Conservation (phyloP, 2,888 invertebrate species). For the Conomelus anceps region DNA sequence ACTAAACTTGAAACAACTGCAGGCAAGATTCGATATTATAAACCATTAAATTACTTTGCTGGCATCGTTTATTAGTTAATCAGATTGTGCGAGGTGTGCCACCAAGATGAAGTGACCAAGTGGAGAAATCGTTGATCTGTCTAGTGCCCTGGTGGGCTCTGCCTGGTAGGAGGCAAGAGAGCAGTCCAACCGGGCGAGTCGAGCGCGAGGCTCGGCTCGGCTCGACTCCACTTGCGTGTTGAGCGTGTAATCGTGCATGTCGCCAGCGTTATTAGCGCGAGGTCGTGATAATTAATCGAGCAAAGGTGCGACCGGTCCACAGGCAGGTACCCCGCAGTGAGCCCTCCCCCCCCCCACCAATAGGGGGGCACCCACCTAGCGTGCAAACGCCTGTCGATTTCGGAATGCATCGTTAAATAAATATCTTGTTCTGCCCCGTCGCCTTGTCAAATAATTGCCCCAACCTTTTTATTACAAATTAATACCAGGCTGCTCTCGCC, state of each 20-base stretch:
- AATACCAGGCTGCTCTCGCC: background rate
- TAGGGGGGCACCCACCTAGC: background rate
- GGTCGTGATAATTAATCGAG: background rate
- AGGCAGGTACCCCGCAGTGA: background rate
- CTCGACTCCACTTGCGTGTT: background rate
- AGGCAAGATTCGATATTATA: background rate
- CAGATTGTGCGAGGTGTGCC: background rate
- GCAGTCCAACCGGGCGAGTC: no score
- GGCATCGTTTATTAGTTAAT: background rate
- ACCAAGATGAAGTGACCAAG: background rate
- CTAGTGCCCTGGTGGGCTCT: background rate
- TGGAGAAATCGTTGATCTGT: background rate
- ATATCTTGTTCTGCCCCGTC: background rate
- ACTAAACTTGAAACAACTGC: background rate
- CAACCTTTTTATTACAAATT: background rate
- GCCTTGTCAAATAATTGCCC: background rate
- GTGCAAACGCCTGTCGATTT: background rate
- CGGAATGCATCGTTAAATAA: background rate
- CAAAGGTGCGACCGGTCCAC: background rate
- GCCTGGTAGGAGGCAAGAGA: background rate
- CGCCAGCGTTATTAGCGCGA: background rate
- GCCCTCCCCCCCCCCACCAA: background rate
- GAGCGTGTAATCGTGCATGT: background rate
- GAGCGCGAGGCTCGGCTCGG: background rate
- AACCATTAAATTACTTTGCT: background rate